phyloP scores from a whole-genome alignment of 2,113 vertebrate genomes.

The Scartelaos histophorus region DNA sequence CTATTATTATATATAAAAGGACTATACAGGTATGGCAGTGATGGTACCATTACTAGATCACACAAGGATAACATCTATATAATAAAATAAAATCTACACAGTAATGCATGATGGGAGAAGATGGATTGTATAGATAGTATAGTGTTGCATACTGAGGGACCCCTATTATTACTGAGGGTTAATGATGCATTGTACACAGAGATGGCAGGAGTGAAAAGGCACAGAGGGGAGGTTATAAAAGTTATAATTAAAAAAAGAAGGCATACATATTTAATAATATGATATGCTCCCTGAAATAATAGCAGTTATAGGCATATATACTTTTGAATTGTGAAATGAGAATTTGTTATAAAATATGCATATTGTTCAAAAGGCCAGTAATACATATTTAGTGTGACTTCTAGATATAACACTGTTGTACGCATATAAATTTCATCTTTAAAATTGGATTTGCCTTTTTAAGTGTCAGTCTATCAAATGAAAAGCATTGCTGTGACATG shows the following conservation, averaged over 20 bases:
- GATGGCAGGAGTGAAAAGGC: neutral
- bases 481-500: conserved; percentile 36
- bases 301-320: neutral
- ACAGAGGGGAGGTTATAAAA: neutral
- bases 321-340: neutral
- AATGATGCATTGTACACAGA: no score
- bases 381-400: neutral
- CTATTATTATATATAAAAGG: no score
- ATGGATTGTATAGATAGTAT: neutral
- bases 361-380: neutral
- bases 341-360: conserved; percentile 6
- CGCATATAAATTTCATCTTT: conserved; percentile 10
- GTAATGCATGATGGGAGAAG: neutral
- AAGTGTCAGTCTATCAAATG: conserved; percentile 16
- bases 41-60: no score
- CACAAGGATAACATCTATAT: no score
- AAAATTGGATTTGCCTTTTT: conserved; percentile 14
- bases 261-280: neutral
- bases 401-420: conserved; percentile 37
- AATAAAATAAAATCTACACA: neutral
- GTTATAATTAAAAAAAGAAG: neutral
- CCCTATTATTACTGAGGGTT: neutral
- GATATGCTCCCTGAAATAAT: neutral
- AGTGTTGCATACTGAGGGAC: neutral
- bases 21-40: no score